phyloP scores from a whole-genome alignment of 2,797 vertebrate species.

The Coregonus sp. region DNA sequence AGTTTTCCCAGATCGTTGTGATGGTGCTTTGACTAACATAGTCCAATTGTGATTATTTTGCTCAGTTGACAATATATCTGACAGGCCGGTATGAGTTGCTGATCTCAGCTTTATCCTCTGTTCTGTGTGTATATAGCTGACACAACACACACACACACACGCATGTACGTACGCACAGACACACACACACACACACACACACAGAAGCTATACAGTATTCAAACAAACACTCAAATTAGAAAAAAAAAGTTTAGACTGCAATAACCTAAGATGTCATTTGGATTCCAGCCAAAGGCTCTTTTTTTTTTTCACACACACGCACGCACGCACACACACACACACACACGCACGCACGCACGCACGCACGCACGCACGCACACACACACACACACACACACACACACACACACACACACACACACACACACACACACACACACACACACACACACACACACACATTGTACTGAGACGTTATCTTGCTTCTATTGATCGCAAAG shows the following conservation, averaged over 20 bases:
- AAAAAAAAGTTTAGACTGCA: not conserved
- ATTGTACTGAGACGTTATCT: not conserved
- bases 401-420: not conserved
- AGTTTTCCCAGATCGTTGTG: not conserved
- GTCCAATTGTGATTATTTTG: conserved; percentile 13
- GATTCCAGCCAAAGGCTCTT: conserved; percentile 4
- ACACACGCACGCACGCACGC: not conserved
- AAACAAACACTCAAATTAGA: conserved; percentile 9
- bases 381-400: not conserved
- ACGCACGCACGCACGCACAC: not conserved
- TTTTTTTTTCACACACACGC: not conserved
- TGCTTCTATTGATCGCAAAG: not conserved
- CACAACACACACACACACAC: conserved; percentile 9
- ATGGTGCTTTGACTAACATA: not conserved
- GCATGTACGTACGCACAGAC: not conserved
- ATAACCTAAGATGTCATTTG: conserved; percentile 17
- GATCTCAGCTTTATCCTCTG: conserved; percentile 5
- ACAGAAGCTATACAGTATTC: not conserved
- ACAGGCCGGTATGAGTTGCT: conserved; percentile 12
- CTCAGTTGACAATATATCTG: conserved; percentile 23
- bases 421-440: not conserved
- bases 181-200: not conserved
- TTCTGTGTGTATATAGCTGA: conserved; percentile 24
- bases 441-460: not conserved
- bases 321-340: not conserved